Evolutionary conservation across 64 coral and sea anemone genomes (phyloP).

Genomic region (Pocillopora damicornis): DNA sequence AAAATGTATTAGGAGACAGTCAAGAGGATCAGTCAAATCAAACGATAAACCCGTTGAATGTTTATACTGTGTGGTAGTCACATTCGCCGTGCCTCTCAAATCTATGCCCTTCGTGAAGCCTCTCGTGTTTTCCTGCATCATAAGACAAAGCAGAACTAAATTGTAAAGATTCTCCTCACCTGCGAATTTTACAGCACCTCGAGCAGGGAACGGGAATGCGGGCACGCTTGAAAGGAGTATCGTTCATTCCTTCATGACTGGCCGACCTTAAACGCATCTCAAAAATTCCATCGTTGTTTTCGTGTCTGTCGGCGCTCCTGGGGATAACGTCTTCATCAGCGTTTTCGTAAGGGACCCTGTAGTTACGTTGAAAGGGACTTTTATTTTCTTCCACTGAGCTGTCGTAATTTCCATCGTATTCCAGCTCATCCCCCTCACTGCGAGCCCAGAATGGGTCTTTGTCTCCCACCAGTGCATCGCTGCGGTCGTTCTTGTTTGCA

Average conservation of each 20-base stretch:
- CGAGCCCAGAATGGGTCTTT: too few relatives aligned
- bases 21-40: too few relatives aligned
- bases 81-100: too few relatives aligned
- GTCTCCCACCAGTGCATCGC: background rate
- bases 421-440: background rate
- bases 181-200: background rate
- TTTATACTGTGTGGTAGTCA: too few relatives aligned
- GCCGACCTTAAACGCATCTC: background rate
- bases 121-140: too few relatives aligned
- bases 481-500: background rate
- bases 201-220: background rate
- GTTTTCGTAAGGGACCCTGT: background rate
- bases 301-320: too few relatives aligned
- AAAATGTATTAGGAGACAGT: too few relatives aligned
- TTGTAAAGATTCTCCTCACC: background rate
- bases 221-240: background rate
- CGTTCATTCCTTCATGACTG: background rate
- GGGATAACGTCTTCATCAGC: background rate
- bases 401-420: background rate
- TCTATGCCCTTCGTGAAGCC: too few relatives aligned
- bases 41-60: too few relatives aligned
- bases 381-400: background rate
- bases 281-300: background rate
- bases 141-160: background rate
- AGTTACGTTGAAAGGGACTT: background rate